Evolutionary conservation across 2,888 invertebrate species (phyloP).

Genomic region (Hylaea fasciaria): DNA sequence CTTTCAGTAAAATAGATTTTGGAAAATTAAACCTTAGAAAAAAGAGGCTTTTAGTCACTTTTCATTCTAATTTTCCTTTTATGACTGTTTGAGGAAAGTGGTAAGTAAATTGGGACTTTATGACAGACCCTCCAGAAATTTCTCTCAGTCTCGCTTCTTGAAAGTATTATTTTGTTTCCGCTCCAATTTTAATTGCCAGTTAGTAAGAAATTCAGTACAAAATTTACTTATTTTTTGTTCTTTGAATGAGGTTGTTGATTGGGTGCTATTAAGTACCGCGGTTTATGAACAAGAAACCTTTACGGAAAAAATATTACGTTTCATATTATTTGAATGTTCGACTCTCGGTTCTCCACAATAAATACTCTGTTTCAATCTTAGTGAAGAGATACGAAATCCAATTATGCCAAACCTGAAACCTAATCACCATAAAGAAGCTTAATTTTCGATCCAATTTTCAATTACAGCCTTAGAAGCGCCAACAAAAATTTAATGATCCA

Average conservation of each 20-base stretch:
- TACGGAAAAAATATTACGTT: too few species aligned
- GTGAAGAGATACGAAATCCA: conserved; percentile 19
- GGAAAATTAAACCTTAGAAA: too few species aligned
- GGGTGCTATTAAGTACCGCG: too few species aligned
- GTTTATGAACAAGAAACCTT: too few species aligned
- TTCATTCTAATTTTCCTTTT: not conserved
- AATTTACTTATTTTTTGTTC: not conserved
- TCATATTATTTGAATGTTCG: too few species aligned
- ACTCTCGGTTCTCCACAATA: not conserved
- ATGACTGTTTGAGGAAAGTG: not conserved
- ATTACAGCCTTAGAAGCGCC: conserved; percentile 51
- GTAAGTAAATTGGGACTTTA: not conserved
- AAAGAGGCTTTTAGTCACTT: not conserved
- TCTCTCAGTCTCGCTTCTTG: not conserved
- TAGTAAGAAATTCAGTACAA: conserved; percentile 3
- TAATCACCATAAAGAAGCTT: conserved; percentile 37
- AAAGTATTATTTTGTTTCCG: not conserved
- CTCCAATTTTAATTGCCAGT: conserved; percentile 15
- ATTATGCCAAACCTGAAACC: conserved; percentile 23
- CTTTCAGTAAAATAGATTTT: too few species aligned
- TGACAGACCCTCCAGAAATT: not conserved
- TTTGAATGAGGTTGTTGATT: not conserved
- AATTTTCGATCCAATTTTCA: conserved; percentile 56
- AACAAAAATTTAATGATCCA: conserved; percentile 53
- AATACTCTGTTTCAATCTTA: not conserved